phyloP scores from a whole-genome alignment of 2,888 invertebrate species.

The Pseudoips prasinana region DNA sequence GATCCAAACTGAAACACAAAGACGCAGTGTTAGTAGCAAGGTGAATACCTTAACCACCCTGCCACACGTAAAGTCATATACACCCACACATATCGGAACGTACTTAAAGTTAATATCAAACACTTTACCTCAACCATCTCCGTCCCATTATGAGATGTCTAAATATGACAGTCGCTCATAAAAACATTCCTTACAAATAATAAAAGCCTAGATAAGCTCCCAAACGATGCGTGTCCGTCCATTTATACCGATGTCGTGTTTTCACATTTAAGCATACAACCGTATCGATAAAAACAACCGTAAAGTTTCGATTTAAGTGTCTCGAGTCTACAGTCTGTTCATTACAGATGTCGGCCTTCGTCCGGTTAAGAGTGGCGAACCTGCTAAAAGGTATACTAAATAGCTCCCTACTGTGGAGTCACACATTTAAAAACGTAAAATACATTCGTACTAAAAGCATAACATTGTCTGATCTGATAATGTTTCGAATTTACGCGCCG shows the following conservation, averaged over 20 bases:
- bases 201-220: slow-evolving; percentile 56
- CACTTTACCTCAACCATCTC: slow-evolving; percentile 6
- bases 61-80: no score
- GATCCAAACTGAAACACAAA: no score
- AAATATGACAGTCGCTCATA: slow-evolving; percentile 23
- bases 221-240: slow-evolving; percentile 41
- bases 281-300: slow-evolving; percentile 60
- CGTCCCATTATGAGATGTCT: slow-evolving; percentile 14
- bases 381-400: slow-evolving; percentile 46
- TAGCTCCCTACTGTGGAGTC: slow-evolving; percentile 35
- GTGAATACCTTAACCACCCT: no score
- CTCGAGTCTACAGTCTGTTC: slow-evolving; percentile 45
- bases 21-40: no score
- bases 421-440: slow-evolving; percentile 50
- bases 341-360: slow-evolving; percentile 44
- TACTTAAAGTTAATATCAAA: slow-evolving; percentile 12
- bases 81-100: slow-evolving; percentile 5
- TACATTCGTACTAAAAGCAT: slow-evolving; percentile 48
- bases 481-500: slow-evolving; percentile 45
- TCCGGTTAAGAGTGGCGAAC: slow-evolving; percentile 33
- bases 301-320: slow-evolving; percentile 69
- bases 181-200: slow-evolving; percentile 36
- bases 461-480: slow-evolving; percentile 47
- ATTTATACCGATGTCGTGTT: slow-evolving; percentile 31
- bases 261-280: slow-evolving; percentile 37